Evolutionary conservation across 2,888 invertebrate species (phyloP).

Genomic region (Scaptomyza tumidula): DNA sequence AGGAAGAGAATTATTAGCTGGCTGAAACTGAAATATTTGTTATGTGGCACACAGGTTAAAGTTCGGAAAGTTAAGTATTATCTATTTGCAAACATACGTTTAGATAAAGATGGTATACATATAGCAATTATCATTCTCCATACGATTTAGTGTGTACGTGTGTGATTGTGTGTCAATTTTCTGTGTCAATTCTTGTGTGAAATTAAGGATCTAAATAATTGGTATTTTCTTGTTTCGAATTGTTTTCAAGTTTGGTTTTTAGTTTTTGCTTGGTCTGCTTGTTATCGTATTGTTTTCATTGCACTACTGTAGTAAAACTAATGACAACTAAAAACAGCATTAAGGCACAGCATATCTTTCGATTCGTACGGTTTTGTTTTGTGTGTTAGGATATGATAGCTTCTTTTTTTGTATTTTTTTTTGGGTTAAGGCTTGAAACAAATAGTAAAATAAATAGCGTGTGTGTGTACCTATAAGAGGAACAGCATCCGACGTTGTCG

Average conservation of each 20-base stretch:
- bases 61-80: slow-evolving; percentile 49
- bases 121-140: slow-evolving; percentile 59
- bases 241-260: slow-evolving; percentile 39
- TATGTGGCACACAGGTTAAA: slow-evolving; percentile 50
- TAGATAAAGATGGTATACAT: slow-evolving; percentile 38
- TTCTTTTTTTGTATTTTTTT: slow-evolving; percentile 16
- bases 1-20: slow-evolving; percentile 54
- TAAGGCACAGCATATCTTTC: slow-evolving; percentile 60
- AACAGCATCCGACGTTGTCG: slow-evolving; percentile 93
- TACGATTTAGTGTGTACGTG: slow-evolving; percentile 40
- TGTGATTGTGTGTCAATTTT: background rate
- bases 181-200: background rate
- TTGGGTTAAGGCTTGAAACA: slow-evolving; percentile 13
- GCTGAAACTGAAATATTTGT: slow-evolving; percentile 61
- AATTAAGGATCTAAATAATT: slow-evolving; percentile 68
- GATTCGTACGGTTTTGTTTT: slow-evolving; percentile 12
- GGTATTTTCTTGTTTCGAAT: slow-evolving; percentile 66
- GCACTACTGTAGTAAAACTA: slow-evolving; percentile 78
- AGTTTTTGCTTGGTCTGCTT: slow-evolving; percentile 27
- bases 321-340: slow-evolving; percentile 79
- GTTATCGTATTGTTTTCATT: slow-evolving; percentile 55
- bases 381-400: slow-evolving; percentile 10
- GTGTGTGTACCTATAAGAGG: slow-evolving; percentile 90
- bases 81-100: slow-evolving; percentile 73
- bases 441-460: slow-evolving; percentile 57